Conservation (phyloP, 2,113 vertebrate species). For the Phylloscopus whistleri region DNA sequence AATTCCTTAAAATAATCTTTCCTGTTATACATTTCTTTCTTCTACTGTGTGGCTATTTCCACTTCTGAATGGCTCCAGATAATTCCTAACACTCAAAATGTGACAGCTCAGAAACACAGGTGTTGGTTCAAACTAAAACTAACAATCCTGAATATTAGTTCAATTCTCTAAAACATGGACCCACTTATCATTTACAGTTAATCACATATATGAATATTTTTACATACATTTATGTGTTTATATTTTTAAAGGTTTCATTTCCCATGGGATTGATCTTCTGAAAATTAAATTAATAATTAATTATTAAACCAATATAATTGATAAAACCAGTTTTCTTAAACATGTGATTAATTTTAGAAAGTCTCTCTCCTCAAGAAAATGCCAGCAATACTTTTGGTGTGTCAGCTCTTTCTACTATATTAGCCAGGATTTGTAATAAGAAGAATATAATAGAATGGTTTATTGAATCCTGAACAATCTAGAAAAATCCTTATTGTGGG, state of each 20-base stretch:
- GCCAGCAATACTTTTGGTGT: neutral
- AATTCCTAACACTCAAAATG: neutral
- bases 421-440: constrained; percentile 7
- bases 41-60: neutral
- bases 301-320: neutral
- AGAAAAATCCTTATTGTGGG: neutral
- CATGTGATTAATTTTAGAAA: neutral
- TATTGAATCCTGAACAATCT: constrained; percentile 39
- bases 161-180: constrained; percentile 15
- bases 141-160: neutral
- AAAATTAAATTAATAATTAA: neutral
- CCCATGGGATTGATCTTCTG: neutral
- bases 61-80: neutral
- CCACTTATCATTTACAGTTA: neutral
- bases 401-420: neutral
- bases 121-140: neutral
- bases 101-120: neutral
- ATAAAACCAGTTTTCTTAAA: neutral
- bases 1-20: neutral
- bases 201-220: neutral
- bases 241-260: neutral
- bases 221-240: neutral
- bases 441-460: constrained; percentile 44
- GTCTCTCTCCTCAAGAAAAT: neutral
- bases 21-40: neutral